A percentile compares a stretch with the other conserved stretches of the same genome.
phyloP scores from a whole-genome alignment of 1,140 invertebrate genomes.

The Solenopsis invicta region DNA sequence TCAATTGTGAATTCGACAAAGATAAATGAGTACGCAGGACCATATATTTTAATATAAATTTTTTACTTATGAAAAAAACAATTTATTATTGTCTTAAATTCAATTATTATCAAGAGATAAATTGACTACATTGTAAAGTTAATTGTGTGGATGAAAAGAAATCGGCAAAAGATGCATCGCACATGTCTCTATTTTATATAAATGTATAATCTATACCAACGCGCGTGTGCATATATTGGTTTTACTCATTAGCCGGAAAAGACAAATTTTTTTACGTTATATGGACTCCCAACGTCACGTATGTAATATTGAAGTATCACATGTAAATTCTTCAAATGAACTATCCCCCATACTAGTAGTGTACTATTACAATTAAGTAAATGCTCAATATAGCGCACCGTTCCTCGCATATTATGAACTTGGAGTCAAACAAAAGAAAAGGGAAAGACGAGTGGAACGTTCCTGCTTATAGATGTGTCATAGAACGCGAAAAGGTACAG shows the following conservation, averaged over 20 bases:
- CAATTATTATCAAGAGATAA: slow-evolving; percentile 3
- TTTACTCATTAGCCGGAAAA: neutral
- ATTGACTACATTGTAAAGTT: slow-evolving; percentile 40
- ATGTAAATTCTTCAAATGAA: slow-evolving; percentile 44
- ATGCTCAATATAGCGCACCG: slow-evolving; percentile 66
- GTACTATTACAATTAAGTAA: slow-evolving; percentile 64
- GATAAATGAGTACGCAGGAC: neutral
- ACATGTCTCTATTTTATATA: slow-evolving; percentile 28
- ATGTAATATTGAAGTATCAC: slow-evolving; percentile 8
- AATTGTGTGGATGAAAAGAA: slow-evolving; percentile 27
- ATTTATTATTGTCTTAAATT: slow-evolving; percentile 30
- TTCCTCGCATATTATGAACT: slow-evolving; percentile 65
- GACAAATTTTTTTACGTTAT: slow-evolving; percentile 31
- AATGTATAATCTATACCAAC: slow-evolving; percentile 19
- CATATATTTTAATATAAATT: slow-evolving; percentile 13
- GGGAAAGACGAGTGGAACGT: slow-evolving; percentile 36
- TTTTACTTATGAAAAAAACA: slow-evolving; percentile 12
- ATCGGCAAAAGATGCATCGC: neutral
- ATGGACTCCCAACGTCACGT: slow-evolving; percentile 20
- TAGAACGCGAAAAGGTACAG: slow-evolving; percentile 53
- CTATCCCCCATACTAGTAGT: slow-evolving; percentile 11
- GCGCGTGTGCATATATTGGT: neutral
- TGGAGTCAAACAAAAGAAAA: slow-evolving; percentile 22
- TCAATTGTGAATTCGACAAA: neutral
- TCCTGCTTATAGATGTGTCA: slow-evolving; percentile 64